Evolutionary conservation across 1,140 invertebrate genomes (phyloP).

Genomic region (Littorina saxatilis): DNA sequence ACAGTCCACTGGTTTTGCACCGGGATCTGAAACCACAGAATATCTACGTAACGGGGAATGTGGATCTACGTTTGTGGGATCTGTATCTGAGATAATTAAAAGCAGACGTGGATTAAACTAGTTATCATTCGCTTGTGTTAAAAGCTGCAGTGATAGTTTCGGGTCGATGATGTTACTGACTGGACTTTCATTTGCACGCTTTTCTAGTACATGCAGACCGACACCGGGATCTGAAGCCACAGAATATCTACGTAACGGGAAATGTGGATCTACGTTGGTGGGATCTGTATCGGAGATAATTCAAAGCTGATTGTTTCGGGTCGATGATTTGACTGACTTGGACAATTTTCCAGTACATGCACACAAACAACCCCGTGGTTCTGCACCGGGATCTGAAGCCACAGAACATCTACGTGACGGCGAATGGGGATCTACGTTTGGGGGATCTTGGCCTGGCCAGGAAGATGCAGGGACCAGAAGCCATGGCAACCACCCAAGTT

Average conservation of each 20-base stretch:
- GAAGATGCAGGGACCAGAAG: constrained; percentile 6
- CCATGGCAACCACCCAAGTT: constrained; percentile 25
- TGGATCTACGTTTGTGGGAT: constrained; percentile 40
- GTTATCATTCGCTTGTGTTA: too few relatives aligned
- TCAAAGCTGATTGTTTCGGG: too few relatives aligned
- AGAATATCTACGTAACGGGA: constrained; percentile 44
- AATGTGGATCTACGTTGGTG: constrained; percentile 33
- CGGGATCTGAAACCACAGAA: constrained; percentile 49
- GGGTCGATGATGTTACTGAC: too few relatives aligned
- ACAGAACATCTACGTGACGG: constrained; percentile 46
- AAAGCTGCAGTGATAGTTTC: too few relatives aligned
- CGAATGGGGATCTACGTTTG: constrained; percentile 27
- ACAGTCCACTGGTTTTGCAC: constrained; percentile 38
- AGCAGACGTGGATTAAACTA: too few relatives aligned
- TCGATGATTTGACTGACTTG: too few relatives aligned
- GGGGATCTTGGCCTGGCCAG: constrained; percentile 46
- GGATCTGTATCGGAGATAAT: too few relatives aligned
- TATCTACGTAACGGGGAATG: constrained; percentile 37
- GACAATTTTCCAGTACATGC: constrained; percentile 48
- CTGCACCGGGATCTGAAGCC: constrained; percentile 49
- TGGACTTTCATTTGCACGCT: too few relatives aligned
- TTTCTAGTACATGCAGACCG: constrained; percentile 48
- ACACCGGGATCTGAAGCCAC: constrained; percentile 49
- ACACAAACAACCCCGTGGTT: constrained; percentile 37
- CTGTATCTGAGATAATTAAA: too few relatives aligned